Evolutionary conservation across 2,797 vertebrate species (phyloP).

Genomic region (Protonibea diacanthus): DNA sequence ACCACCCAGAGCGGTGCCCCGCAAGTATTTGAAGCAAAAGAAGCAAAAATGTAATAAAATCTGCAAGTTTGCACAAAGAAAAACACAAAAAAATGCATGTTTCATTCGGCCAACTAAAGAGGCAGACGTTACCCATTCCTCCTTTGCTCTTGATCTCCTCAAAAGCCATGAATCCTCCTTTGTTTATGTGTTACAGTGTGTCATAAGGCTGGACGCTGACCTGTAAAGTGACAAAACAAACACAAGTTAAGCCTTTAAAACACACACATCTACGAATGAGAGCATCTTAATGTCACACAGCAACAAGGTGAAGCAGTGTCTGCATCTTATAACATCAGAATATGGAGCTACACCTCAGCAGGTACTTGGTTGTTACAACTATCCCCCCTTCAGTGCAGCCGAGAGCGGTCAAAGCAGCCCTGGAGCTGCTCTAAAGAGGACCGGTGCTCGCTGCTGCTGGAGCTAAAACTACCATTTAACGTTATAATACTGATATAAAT

Average conservation of each 20-base stretch:
- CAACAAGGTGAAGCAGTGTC: neutral
- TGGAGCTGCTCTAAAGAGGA: constrained; percentile 14
- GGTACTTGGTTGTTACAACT: neutral
- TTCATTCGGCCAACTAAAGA: neutral
- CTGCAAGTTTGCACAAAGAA: neutral
- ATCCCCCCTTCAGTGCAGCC: neutral
- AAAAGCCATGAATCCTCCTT: constrained; percentile 78
- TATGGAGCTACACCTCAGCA: neutral
- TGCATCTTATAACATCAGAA: neutral
- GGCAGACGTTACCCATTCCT: constrained; percentile 71
- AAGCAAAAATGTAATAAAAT: too few species aligned
- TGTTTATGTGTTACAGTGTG: constrained; percentile 33
- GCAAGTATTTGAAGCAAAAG: too few species aligned
- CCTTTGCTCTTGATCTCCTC: constrained; percentile 86
- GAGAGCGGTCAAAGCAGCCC: neutral
- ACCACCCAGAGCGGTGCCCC: too few species aligned
- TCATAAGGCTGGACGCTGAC: constrained; percentile 44
- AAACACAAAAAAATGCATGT: neutral
- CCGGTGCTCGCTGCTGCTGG: neutral
- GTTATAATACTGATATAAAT: neutral
- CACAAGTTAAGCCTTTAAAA: neutral
- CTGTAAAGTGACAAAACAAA: constrained; percentile 29
- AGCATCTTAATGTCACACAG: neutral
- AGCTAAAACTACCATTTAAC: constrained; percentile 8
- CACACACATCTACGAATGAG: neutral